Base-by-base conservation (phyloP, 2,888 invertebrate species). In the Harpagoxenus sublaevis region DNA sequence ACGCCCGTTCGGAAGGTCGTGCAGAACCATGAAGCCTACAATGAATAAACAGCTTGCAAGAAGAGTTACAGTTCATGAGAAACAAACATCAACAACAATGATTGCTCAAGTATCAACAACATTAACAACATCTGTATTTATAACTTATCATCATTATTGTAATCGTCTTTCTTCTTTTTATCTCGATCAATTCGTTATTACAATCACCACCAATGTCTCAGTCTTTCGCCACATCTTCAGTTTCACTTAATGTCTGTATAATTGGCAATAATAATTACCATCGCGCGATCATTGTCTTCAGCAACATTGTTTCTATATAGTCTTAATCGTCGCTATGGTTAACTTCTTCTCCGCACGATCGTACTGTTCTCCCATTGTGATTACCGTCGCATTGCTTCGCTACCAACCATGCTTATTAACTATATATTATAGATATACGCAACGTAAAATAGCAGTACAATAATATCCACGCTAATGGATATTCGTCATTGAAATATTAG, bases 81-180 rank as follows among this genome's bases (percentile, higher is more conserved):
- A 94, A 93, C 92, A 94, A 94, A 93, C 92, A 92, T 93, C 91
- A 94, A 94, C 92, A 93, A 93, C 92, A 92, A 92, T 92, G 92
- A 93, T 93, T 91, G 89, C 87, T 92, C 92, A 92, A 92, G 87
- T 93, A 93, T 93, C 91, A 93, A 94, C 93, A 94, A 93, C 92
- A 92, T 93, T 93, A 94, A 94, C 93, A 94, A 93, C 91, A 93
- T 92, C 91, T 84, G 90, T 91, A 88, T 91, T 63, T 89, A 89
- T 91, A 92, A 91, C 89, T 92, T 91, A 91, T 91, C 90, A 82
- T 92, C 89, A 90, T 92, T 87, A 65, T 77, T 90, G 87, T 89
- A 88, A 92, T 92, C 89, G 86, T 91, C 87, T 31, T 83, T 84
- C 2, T 53, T 53, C 9, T 55, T 81, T 84, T 90, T 88, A 83